Base-by-base conservation (phyloP, 2,888 invertebrate species). In the Tinea semifulvella region DNA sequence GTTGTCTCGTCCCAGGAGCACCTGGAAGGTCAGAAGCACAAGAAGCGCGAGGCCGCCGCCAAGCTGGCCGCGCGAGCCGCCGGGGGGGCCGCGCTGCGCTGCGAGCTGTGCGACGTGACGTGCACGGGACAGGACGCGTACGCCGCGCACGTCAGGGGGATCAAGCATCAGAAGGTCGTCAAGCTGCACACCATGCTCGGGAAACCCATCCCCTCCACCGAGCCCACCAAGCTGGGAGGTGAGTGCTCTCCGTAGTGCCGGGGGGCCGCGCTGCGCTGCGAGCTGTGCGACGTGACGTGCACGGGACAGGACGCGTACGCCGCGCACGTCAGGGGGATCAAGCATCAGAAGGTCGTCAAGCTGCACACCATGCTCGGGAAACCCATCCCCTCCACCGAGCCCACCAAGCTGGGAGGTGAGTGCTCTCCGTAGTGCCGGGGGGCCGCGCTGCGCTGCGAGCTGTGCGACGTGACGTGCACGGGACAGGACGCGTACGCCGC, bases 81-180 rank as follows among this genome's bases (percentile, higher is more conserved):
- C 47, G 70, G 67, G 31, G 75, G 74, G 48, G 66, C 71, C 35
- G 70, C 86, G 82, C 67, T 96, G 59, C 89, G 96, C 53, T 99
- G 99, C 79, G 98, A 98, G 72, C 85, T 99, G 48, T 99, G 99
- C 61, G 96, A 98, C 82, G 97, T 99, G 7, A 96, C 97, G 8
- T 99, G 98, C 76, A 98, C 98, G 8, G 98, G 98, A 46, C 92
- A 94, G 46, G 99, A 99, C 83, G 98, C 98, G 0, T 99, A 98
- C 80, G 96, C 96, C 28, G 96, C 97, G 38, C 98, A 99, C 76
- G 94, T 99, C 55, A 87, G 97, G 48, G 99, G 99, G 49, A 92
- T 96, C 53, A 98, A 98, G 74, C 99, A 99, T 83, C 96, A 96
- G 72, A 98, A 98, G 84, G 96, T 96, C 46, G 91, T 98, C 42